Conservation (phyloP, 2,113 vertebrate genomes). For the Trichomycterus rosablanca region DNA sequence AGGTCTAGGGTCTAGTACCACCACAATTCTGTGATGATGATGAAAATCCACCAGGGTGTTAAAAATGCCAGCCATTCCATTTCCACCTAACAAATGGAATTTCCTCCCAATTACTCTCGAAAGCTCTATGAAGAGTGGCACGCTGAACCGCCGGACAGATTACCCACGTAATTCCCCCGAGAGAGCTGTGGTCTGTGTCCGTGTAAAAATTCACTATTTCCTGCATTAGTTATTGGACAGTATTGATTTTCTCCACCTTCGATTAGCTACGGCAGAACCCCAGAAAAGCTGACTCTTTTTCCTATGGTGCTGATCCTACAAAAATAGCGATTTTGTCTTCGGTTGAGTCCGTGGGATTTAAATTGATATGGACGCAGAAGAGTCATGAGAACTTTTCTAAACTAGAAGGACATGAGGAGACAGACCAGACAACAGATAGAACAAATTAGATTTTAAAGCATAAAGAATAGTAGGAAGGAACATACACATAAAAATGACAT, state of each 20-base stretch:
- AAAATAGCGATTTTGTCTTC: constrained; percentile 4
- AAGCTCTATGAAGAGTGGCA: constrained; percentile 3
- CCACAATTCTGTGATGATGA: neutral
- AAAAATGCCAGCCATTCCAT: constrained; percentile 7
- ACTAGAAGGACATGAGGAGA: neutral
- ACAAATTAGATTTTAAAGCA: no score
- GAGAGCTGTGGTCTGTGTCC: constrained; percentile 18
- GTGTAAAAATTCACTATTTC: constrained; percentile 38
- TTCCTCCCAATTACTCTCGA: constrained; percentile 11
- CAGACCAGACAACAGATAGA: neutral
- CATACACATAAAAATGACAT: no score
- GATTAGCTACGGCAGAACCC: constrained; percentile 34
- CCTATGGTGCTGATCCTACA: constrained; percentile 9
- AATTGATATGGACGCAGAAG: constrained; percentile 10
- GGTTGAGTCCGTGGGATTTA: constrained; percentile 4
- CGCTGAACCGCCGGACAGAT: neutral
- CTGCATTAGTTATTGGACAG: constrained; percentile 37
- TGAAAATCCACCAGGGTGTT: constrained; percentile 5
- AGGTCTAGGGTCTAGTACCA: constrained; percentile 2
- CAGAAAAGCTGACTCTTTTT: constrained; percentile 23
- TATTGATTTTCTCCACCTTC: constrained; percentile 45
- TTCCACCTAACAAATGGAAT: constrained; percentile 24
- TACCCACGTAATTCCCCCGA: constrained; percentile 19
- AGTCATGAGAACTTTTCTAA: neutral
- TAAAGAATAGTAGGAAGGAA: no score